phyloP scores from a whole-genome alignment of 2,888 invertebrate genomes.

The Noctua janthe region DNA sequence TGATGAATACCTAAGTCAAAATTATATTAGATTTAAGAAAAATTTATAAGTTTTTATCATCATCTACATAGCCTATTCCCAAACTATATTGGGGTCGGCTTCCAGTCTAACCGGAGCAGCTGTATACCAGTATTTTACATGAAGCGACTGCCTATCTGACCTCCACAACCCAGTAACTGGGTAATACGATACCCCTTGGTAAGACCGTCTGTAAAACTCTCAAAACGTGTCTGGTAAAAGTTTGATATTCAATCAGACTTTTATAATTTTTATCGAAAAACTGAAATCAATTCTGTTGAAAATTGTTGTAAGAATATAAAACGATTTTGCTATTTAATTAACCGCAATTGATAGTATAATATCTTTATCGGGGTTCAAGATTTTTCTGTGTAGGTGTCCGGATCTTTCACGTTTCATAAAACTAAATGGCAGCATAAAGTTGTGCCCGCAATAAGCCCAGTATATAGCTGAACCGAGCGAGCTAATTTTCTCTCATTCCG shows the following conservation, averaged over 20 bases:
- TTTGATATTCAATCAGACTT: too few relatives aligned
- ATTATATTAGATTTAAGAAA: neutral
- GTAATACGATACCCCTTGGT: too few relatives aligned
- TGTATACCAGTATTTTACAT: too few relatives aligned
- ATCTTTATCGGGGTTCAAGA: neutral
- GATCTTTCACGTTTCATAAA: constrained; percentile 21
- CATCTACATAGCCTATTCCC: too few relatives aligned
- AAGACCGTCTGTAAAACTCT: too few relatives aligned
- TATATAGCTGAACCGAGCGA: constrained; percentile 25
- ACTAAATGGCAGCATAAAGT: constrained; percentile 11
- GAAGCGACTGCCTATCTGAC: too few relatives aligned
- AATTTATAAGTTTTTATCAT: neutral
- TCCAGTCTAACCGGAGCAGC: too few relatives aligned
- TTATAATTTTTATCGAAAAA: neutral
- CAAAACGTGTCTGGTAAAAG: too few relatives aligned
- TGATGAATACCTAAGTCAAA: neutral
- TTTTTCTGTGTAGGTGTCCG: neutral
- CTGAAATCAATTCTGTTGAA: neutral
- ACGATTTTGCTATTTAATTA: neutral
- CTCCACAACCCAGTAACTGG: too few relatives aligned
- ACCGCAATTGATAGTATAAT: neutral
- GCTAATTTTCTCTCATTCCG: constrained; percentile 40
- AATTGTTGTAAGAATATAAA: neutral
- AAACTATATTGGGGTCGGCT: too few relatives aligned
- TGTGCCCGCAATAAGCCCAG: constrained; percentile 10